Evolutionary conservation across 2,797 vertebrate genomes (phyloP), one percentile per base, ranked within the genome.

Genomic region (Synaphobranchus kaupii): DNA sequence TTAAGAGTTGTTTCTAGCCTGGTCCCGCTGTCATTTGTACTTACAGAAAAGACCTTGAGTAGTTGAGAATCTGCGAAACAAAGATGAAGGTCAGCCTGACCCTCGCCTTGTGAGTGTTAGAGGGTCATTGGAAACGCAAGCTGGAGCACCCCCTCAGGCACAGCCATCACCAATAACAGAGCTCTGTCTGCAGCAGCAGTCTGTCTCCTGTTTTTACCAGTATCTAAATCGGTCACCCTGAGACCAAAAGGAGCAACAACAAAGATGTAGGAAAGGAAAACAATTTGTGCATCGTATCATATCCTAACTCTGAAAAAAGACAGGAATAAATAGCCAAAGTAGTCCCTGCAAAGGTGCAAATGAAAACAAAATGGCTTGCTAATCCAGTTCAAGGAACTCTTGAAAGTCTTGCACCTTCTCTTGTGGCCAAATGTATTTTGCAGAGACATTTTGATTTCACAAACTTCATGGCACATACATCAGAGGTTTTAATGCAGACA

Each of bases 31-130:
- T 22, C 73, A 78, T 47, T 9, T 7, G 28, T 34, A 73, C 28
- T 12, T 34, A 66, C 22, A 84, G 88, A 48, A 83, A 84, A 81
- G 34, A 39, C 34, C 39, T 44, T 7, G 31, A 78, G 73, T 47
- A 47, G 15, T 39, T 78, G 73, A 44, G 39, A 44, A 7, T 34
- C 12, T 20, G 6, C 17, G 2, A 47, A 22, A 78, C 34, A 78
- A 44, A 44, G 73, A 47, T 34, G 13, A 44, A 47, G 34, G 73
- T 78, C 73, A 78, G 34, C 31, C 73, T 47, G 73, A 73, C 73
- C 39, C 73, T 25, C 73, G 47, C 34, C 34, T 44, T 5, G 73
- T 5, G 73, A 8, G 7, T 39, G 28, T 3, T 7, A 76, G 73
- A 20, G 17, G 34, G 73, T 47, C n/a, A 34, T 28, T 34, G 28